A percentile compares a stretch with the other conserved stretches of the same genome.
phyloP scores from a whole-genome alignment of 2,113 vertebrate genomes.

The Oceanodroma tethys region DNA sequence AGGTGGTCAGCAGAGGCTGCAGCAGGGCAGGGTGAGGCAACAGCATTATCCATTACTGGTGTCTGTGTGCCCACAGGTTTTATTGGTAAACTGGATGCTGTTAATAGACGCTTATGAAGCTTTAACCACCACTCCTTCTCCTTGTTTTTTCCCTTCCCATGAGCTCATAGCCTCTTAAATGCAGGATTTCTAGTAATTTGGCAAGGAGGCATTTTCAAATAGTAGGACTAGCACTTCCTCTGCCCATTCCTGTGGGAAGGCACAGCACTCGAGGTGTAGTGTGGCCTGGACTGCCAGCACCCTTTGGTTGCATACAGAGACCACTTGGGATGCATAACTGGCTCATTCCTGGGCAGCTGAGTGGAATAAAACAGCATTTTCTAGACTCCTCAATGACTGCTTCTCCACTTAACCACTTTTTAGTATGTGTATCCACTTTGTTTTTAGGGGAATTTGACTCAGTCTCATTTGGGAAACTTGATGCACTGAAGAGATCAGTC shows the following conservation, averaged over 20 bases:
- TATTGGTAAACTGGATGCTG: background rate
- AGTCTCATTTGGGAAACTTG: background rate
- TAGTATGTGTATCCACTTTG: background rate
- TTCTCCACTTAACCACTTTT: background rate
- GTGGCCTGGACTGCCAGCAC: background rate
- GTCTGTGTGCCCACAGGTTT: background rate
- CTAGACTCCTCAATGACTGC: background rate
- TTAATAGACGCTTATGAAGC: background rate
- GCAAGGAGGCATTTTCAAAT: background rate
- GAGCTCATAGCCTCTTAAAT: background rate
- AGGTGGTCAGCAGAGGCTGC: background rate
- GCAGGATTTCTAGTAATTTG: background rate
- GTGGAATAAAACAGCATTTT: background rate
- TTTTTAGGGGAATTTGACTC: background rate
- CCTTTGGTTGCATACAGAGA: background rate
- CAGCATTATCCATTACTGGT: background rate
- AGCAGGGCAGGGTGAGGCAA: background rate
- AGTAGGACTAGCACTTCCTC: background rate
- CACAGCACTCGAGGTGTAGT: background rate
- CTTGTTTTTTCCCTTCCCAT: background rate
- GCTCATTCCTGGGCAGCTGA: background rate
- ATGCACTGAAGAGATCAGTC: background rate
- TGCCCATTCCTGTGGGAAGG: background rate
- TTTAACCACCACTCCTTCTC: background rate
- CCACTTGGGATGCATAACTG: background rate